Evolutionary conservation across 2,888 invertebrate genomes (phyloP).

Genomic region (Clostera curtula): DNA sequence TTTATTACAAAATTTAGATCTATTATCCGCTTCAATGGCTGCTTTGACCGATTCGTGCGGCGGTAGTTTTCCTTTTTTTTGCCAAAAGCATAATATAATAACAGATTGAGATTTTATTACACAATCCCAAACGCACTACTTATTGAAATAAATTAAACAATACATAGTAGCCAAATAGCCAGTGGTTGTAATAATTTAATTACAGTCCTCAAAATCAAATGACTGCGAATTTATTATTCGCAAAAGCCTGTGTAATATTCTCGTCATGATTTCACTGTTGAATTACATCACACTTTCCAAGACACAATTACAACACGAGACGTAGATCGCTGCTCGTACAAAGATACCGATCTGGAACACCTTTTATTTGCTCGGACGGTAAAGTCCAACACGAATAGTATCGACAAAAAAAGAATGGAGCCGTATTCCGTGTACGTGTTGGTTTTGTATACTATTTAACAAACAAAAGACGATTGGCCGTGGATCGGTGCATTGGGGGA

Average conservation of each 20-base stretch:
- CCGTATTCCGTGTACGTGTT: conserved; percentile 47
- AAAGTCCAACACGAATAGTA: conserved; percentile 2
- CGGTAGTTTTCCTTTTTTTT: conserved; percentile 28
- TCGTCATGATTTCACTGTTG: conserved; percentile 17
- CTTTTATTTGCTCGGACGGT: conserved; percentile 20
- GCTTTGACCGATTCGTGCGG: conserved; percentile 29
- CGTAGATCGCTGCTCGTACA: conserved; percentile 15
- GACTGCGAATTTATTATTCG: not conserved
- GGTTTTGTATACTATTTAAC: conserved; percentile 58
- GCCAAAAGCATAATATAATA: conserved; percentile 19
- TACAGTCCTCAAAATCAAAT: conserved; percentile 1
- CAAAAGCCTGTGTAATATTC: conserved; percentile 16
- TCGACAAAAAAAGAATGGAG: conserved; percentile 27
- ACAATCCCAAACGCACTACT: no score
- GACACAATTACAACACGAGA: conserved; percentile 20
- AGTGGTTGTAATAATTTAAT: not conserved
- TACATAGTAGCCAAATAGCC: no score
- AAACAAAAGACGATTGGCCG: conserved; percentile 61
- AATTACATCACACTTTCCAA: conserved; percentile 19
- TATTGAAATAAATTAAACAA: no score
- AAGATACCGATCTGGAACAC: conserved; percentile 21
- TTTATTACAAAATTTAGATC: conserved; percentile 43
- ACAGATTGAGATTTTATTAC: conserved; percentile 20
- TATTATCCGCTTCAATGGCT: conserved; percentile 52
- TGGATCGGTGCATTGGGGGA: conserved; percentile 33